These are phyloP conservation scores for Acronicta aceris DNA, from an alignment of 2,888 invertebrate species.

Conservation along the genomic window DNA sequence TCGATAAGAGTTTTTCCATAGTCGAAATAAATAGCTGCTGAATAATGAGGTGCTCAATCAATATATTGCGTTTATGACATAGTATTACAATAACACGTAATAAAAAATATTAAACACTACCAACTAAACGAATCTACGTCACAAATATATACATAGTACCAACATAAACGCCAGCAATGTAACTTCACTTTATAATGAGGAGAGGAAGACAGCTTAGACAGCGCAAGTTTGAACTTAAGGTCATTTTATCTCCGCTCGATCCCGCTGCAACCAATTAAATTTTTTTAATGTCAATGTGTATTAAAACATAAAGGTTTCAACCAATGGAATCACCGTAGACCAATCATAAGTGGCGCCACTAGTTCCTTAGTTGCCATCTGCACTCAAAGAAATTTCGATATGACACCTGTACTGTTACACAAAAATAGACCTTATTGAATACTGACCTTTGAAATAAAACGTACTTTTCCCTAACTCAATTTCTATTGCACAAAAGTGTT, in stretches of 20 bases:
- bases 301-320: too few species aligned
- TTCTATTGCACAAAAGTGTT: conserved; percentile 5
- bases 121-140: conserved; percentile 17
- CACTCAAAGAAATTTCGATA: too few species aligned
- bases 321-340: too few species aligned
- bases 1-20: conserved; percentile 4
- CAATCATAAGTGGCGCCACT: too few species aligned
- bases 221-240: too few species aligned
- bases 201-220: too few species aligned
- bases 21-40: neutral
- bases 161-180: conserved; percentile 26
- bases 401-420: neutral
- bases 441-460: conserved; percentile 3
- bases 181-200: neutral
- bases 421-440: neutral
- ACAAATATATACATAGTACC: conserved; percentile 25
- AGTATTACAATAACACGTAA: too few species aligned
- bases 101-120: conserved; percentile 1
- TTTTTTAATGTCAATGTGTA: too few species aligned
- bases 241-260: too few species aligned
- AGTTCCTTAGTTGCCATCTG: too few species aligned
- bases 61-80: neutral
- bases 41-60: neutral
- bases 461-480: neutral
- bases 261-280: too few species aligned